A percentile compares a stretch with the other conserved stretches of the same genome.
Conservation (phyloP, 64 coral and sea anemone genomes). For the Dendronephthya gigantea region DNA sequence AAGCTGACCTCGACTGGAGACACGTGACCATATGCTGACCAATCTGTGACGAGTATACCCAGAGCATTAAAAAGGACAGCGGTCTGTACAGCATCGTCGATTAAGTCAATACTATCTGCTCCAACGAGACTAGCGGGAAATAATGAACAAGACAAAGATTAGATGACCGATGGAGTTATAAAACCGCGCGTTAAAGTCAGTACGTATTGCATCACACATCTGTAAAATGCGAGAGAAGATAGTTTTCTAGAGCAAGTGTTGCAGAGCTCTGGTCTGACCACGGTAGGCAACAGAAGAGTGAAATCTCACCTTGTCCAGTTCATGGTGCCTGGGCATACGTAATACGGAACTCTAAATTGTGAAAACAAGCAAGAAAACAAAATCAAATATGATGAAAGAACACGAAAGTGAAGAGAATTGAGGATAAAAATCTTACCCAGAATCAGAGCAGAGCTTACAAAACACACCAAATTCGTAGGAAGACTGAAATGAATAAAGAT, state of each 20-base stretch:
- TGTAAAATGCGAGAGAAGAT: background rate
- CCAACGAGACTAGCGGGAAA: constrained; percentile 46
- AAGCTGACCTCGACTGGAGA: constrained; percentile 73
- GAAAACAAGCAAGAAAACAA: constrained; percentile 7
- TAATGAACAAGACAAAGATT: background rate
- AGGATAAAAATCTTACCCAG: constrained; percentile 41
- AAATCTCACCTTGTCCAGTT: constrained; percentile 66
- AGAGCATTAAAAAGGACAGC: constrained; percentile 60
- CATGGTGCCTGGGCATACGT: constrained; percentile 68
- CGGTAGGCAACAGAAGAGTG: too few relatives aligned
- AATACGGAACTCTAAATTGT: constrained; percentile 48
- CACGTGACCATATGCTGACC: constrained; percentile 76
- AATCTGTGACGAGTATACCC: constrained; percentile 83
- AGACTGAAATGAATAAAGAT: constrained; percentile 37
- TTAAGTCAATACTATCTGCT: constrained; percentile 56
- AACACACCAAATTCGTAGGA: constrained; percentile 61
- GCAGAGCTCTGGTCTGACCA: too few relatives aligned
- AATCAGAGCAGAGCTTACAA: constrained; percentile 59
- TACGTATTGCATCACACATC: too few relatives aligned
- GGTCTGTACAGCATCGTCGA: constrained; percentile 69
- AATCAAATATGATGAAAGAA: background rate
- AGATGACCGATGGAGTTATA: background rate
- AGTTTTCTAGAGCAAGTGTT: too few relatives aligned
- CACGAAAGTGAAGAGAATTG: background rate
- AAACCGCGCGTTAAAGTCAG: too few relatives aligned